Evolutionary conservation across 2,888 invertebrate genomes (phyloP), one percentile per base, ranked within the genome.

Genomic region (Spodoptera littoralis): DNA sequence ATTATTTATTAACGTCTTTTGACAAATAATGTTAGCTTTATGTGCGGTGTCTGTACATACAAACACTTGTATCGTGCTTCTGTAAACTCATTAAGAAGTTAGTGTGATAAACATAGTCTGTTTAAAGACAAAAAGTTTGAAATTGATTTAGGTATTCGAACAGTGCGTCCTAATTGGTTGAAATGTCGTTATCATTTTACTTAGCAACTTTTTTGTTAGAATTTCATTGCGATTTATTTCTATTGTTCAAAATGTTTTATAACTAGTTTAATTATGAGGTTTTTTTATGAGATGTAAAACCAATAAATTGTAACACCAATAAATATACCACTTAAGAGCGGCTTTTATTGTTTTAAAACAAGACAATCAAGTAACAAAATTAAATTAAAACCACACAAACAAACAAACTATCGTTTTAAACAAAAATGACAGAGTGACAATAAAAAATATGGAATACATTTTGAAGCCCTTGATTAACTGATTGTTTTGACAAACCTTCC

Each of bases 71-170:
- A 55, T 46, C 60, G 36, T 36, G 36, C 48, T 22, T 49, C 42
- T 45, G 30, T 47, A 66, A 62, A 65, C 69, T 65, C 58, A 70
- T 76, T 73, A 75, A 65, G 65, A 76, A 76, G 70, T 70, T 76
- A 59, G 55, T 42, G n/a, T 50, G 30, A 65, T 56, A 60, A 65
- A 30, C 60, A 48, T 56, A 52, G 55, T 56, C 69, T 51, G 58
- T 42, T 30, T 36, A 58, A 43, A 53, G 48, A 53, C 51, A 54
- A 73, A 62, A 71, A 65, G 57, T 52, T 69, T 72, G 62, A 60
- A 76, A 75, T 76, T 60, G 62, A 65, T 73, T 73, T 69, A 58
- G 48, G 62, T 46, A 50, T 62, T 65, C 52, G 46, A 52, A 55
- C 24, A 52, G 44, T 60, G 52, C 24, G 52, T 42, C 13, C 48